Base-by-base conservation (phyloP, 2,888 invertebrate species). In the Leptinotarsa juncta region DNA sequence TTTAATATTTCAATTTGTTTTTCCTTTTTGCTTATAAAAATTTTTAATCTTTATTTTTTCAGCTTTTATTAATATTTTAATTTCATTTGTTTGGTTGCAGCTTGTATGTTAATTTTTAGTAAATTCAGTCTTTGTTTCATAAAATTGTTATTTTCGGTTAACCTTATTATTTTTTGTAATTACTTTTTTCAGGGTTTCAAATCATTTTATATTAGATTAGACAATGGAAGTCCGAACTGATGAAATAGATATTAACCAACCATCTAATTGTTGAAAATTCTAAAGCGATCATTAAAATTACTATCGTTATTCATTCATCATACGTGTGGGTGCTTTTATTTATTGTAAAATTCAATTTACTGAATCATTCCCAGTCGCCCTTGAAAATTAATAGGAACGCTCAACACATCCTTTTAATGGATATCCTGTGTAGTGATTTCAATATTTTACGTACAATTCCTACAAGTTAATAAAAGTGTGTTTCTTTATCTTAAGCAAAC, bases 401-500 rank as follows among this genome's bases (percentile, higher is more conserved):
- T 65, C 66, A 72, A 50, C 75, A 79, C 77, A 79, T 76, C 74
- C 72, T 74, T 77, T 77, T 81, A 81, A 81, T 81, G 78, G 81
- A 80, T 70, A 79, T 77, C 74, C 77, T 75, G 77, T 80, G 80
- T 80, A 71, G 57, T 74, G 77, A 77, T 73, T 70, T 70, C 72
- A 69, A 72, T 76, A 70, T 73, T 71, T 77, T 69, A 73, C 53
- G 68, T 53, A 71, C 67, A 66, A 48, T 76, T 75, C 72, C 71
- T 73, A 71, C 71, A 72, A 69, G 66, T 67, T 71, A 69, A 70
- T 72, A 70, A 70, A 71, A 71, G 66, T 60, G 70, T 74, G 62
- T 74, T 60, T 69, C 66, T 71, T 77, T 72, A 74, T 74, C 74
- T 74, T n/a, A 66, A 69, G 72, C 65, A 62, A 70, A 73, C 67